These are phyloP conservation scores for Lepidurus packardi DNA, from an alignment of 1,140 invertebrate genomes.

Conservation along the genomic window DNA sequence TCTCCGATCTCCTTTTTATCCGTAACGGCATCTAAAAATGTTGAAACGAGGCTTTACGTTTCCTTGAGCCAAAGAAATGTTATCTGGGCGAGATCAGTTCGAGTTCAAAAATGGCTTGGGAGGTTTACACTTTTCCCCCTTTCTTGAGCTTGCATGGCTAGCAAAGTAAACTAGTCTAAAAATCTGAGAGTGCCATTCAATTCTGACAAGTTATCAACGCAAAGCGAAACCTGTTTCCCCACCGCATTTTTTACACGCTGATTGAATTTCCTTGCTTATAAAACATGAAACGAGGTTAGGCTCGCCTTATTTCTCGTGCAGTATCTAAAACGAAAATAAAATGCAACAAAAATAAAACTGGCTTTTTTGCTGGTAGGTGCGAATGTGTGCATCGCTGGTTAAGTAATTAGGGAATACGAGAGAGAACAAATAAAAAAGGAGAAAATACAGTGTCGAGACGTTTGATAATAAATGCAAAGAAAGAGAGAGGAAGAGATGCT, in stretches of 20 bases:
- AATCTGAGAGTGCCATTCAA: not conserved
- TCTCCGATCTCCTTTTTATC: too few species aligned
- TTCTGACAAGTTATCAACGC: not conserved
- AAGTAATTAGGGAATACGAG: not conserved
- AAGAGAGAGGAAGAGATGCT: not conserved
- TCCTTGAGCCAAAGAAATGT: too few species aligned
- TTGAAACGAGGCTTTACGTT: too few species aligned
- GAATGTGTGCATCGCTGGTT: slow-evolving; percentile 5
- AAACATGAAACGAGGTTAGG: not conserved
- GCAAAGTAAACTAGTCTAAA: not conserved
- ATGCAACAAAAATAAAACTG: not conserved
- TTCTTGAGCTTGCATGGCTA: not conserved
- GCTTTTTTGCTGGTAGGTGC: not conserved
- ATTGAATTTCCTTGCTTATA: not conserved
- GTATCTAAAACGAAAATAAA: too few species aligned
- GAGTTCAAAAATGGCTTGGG: not conserved
- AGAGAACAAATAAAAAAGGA: not conserved
- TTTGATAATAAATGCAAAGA: not conserved
- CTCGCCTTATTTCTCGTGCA: not conserved
- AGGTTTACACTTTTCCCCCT: not conserved
- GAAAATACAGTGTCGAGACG: not conserved
- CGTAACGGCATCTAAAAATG: too few species aligned
- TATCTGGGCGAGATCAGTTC: too few species aligned
- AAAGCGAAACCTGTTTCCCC: not conserved
- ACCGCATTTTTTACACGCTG: not conserved